Evolutionary conservation across 2,888 invertebrate species (phyloP).

Genomic region (Nemotelus nigrinus): DNA sequence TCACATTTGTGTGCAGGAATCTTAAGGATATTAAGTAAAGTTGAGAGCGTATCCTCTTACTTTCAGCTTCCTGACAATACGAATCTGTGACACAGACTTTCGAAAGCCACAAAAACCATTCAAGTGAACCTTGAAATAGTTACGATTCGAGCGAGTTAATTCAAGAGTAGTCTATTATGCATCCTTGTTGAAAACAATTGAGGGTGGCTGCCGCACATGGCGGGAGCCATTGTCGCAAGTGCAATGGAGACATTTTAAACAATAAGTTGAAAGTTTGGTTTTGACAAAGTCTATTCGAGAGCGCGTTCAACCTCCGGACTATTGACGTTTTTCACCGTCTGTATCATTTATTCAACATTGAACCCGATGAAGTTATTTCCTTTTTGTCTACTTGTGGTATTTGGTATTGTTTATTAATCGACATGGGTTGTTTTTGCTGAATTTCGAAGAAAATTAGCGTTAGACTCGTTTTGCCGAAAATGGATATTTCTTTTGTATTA

Average conservation of each 20-base stretch:
- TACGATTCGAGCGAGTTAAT: slow-evolving; percentile 46
- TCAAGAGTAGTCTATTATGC: slow-evolving; percentile 46
- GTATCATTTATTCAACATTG: too few relatives aligned
- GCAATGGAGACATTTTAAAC: slow-evolving; percentile 17
- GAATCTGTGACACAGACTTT: background rate
- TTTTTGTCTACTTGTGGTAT: too few relatives aligned
- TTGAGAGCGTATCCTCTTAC: background rate
- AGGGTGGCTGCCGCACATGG: slow-evolving; percentile 3
- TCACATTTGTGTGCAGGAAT: too few relatives aligned
- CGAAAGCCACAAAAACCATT: slow-evolving; percentile 46
- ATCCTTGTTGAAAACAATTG: slow-evolving; percentile 34
- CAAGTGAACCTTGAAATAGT: slow-evolving; percentile 47
- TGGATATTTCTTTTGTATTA: too few relatives aligned
- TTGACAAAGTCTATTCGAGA: slow-evolving; percentile 45
- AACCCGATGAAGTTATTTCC: too few relatives aligned
- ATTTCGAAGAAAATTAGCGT: too few relatives aligned
- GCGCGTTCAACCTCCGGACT: too few relatives aligned
- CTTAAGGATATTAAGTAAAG: too few relatives aligned
- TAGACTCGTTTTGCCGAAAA: too few relatives aligned
- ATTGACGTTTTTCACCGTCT: too few relatives aligned
- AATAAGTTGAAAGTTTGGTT: slow-evolving; percentile 45
- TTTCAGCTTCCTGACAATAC: slow-evolving; percentile 16
- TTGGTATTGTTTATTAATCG: too few relatives aligned
- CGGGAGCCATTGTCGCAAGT: background rate
- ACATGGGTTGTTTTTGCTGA: too few relatives aligned